Evolutionary conservation across 2,113 vertebrate genomes (phyloP).

Genomic region (Xenopus tropicalis): DNA sequence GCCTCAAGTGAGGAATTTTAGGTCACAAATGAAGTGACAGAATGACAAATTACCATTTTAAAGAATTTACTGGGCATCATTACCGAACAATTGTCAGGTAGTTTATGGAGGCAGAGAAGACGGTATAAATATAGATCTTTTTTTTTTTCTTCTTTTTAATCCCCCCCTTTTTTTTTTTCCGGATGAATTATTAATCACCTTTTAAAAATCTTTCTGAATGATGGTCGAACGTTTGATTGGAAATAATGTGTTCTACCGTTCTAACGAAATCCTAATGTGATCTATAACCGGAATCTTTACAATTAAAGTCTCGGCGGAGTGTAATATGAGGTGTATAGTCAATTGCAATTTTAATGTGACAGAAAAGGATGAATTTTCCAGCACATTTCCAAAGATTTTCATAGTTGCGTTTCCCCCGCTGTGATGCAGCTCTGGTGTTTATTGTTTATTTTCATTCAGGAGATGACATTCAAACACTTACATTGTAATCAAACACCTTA

Average conservation of each 20-base stretch:
- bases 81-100: constrained; percentile 99
- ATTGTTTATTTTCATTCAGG: constrained; percentile 75
- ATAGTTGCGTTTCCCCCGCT: constrained; percentile 76
- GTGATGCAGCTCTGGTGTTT: constrained; percentile 80
- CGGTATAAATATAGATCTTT: constrained; percentile 94
- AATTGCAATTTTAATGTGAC: constrained; percentile 77
- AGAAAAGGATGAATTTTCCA: constrained; percentile 69
- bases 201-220: constrained; percentile 82
- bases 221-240: constrained; percentile 81
- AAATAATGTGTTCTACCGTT: constrained; percentile 84
- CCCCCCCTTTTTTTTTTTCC: constrained; percentile 77
- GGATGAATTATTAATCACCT: constrained; percentile 93
- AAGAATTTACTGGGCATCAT: constrained; percentile 99
- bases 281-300: constrained; percentile 79
- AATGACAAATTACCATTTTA: constrained; percentile 99
- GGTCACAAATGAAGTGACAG: constrained; percentile 99
- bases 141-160: constrained; percentile 69
- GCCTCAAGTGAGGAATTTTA: constrained; percentile 99
- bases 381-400: constrained; percentile 74
- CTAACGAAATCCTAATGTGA: constrained; percentile 84
- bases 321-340: constrained; percentile 75
- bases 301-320: constrained; percentile 80
- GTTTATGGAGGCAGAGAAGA: constrained; percentile 94
- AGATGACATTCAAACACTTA: constrained; percentile 71
- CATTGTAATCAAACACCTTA: constrained; percentile 68